Evolutionary conservation across 2,888 invertebrate genomes (phyloP).

Genomic region (Eurytoma californica): DNA sequence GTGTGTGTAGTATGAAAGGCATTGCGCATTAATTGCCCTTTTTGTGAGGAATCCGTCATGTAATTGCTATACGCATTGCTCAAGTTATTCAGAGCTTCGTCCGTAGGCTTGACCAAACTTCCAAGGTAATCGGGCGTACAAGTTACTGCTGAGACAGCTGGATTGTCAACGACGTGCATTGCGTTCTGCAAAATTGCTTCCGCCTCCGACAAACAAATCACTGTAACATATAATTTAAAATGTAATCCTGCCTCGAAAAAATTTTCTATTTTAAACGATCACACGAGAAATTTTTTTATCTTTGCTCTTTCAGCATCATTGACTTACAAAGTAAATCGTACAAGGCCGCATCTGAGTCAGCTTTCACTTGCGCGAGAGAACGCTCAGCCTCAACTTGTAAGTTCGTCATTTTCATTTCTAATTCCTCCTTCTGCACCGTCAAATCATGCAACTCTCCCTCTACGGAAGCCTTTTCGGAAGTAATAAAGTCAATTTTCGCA

Average conservation of each 20-base stretch:
- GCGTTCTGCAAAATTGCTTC: slow-evolving; percentile 77
- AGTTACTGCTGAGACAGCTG: slow-evolving; percentile 80
- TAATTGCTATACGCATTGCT: slow-evolving; percentile 67
- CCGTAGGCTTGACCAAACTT: slow-evolving; percentile 74
- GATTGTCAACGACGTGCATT: slow-evolving; percentile 81
- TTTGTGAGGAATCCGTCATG: slow-evolving; percentile 67
- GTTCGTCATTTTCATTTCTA: slow-evolving; percentile 79
- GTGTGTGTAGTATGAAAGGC: slow-evolving; percentile 78
- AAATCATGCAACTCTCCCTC: slow-evolving; percentile 82
- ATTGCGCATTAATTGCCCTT: slow-evolving; percentile 73
- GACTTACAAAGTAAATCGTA: slow-evolving; percentile 70
- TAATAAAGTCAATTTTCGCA: slow-evolving; percentile 80
- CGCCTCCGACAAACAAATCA: slow-evolving; percentile 73
- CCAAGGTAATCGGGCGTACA: slow-evolving; percentile 81
- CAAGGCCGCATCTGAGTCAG: slow-evolving; percentile 65
- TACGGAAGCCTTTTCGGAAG: slow-evolving; percentile 80
- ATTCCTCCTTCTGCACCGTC: slow-evolving; percentile 81
- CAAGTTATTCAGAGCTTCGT: slow-evolving; percentile 71
- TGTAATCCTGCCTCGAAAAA: slow-evolving; percentile 17
- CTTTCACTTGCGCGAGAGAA: slow-evolving; percentile 65
- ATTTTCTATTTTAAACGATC: background rate
- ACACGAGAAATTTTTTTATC: slow-evolving; percentile 11
- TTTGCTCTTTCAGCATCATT: slow-evolving; percentile 19
- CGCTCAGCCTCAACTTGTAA: slow-evolving; percentile 75
- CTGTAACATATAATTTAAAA: slow-evolving; percentile 64